phyloP scores from a whole-genome alignment of 2,113 vertebrate genomes.

The Crocuta crocuta region DNA sequence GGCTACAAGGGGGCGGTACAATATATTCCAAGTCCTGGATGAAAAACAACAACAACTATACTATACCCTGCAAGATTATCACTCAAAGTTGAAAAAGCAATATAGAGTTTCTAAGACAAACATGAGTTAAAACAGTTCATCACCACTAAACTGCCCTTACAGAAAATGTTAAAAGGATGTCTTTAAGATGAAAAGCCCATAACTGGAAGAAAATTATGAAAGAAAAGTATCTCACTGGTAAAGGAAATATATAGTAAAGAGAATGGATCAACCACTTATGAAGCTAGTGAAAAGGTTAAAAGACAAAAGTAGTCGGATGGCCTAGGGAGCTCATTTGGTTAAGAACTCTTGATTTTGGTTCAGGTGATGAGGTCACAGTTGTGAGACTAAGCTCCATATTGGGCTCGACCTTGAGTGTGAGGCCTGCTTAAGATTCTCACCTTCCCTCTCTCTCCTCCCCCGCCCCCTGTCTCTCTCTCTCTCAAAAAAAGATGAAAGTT shows the following conservation, averaged over 20 bases:
- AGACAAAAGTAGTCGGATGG: not conserved
- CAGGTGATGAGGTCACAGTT: no score
- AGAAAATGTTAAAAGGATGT: not conserved
- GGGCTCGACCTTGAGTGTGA: no score
- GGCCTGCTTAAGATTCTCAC: no score
- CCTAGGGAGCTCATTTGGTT: no score
- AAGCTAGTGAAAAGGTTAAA: not conserved
- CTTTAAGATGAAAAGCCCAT: not conserved
- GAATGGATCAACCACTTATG: not conserved
- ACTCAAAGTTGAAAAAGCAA: not conserved
- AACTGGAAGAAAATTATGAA: not conserved
- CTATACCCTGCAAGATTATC: not conserved
- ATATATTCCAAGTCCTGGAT: not conserved
- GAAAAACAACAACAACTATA: not conserved
- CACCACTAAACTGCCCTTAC: not conserved
- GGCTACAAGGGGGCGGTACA: not conserved
- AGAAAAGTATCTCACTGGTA: not conserved
- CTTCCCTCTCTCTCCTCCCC: no score
- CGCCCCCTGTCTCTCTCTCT: no score
- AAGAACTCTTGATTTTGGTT: no score
- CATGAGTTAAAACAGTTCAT: not conserved
- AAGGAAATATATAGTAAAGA: not conserved
- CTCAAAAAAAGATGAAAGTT: not conserved
- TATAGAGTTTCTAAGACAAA: not conserved
- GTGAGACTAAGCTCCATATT: no score